Evolutionary conservation across 2,888 invertebrate species (phyloP).

Genomic region (Emmelina monodactyla): DNA sequence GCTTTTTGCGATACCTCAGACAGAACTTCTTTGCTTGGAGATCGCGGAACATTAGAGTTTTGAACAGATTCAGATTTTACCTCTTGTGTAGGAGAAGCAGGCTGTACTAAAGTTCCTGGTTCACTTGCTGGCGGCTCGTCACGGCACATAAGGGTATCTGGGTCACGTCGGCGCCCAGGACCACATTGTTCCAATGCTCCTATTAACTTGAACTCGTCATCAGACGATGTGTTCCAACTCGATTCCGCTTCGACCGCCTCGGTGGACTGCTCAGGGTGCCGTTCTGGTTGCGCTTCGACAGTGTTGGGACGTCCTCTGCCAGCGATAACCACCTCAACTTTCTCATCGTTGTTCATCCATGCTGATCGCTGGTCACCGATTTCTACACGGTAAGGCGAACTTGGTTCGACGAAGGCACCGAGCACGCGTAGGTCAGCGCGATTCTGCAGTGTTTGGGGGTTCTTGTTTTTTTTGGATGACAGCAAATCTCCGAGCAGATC

Average conservation of each 20-base stretch:
- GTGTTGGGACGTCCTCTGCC: constrained; percentile 31
- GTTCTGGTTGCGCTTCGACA: constrained; percentile 24
- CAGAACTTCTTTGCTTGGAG: no score
- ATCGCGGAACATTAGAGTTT: no score
- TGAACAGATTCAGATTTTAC: no score
- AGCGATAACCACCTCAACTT: constrained; percentile 45
- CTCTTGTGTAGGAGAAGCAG: no score
- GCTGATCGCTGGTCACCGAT: constrained; percentile 43
- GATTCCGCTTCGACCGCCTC: no score
- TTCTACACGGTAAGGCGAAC: constrained; percentile 74
- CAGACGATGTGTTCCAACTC: no score
- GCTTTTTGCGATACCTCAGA: no score
- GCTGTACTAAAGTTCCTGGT: no score
- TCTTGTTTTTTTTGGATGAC: constrained; percentile 18
- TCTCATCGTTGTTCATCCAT: constrained; percentile 29
- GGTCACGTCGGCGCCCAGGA: constrained; percentile 73
- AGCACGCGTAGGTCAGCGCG: constrained; percentile 49
- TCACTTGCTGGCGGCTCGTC: constrained; percentile 15
- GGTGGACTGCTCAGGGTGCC: no score
- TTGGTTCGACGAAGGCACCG: constrained; percentile 71
- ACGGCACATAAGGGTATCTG: constrained; percentile 69
- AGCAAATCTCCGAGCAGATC: constrained; percentile 19
- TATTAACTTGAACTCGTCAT: constrained; percentile 61
- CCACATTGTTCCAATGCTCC: constrained; percentile 79
- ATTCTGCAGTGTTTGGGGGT: constrained; percentile 32